Base-by-base conservation (phyloP, 1,140 invertebrate genomes). In the Macrotrachela quadricornifera region DNA sequence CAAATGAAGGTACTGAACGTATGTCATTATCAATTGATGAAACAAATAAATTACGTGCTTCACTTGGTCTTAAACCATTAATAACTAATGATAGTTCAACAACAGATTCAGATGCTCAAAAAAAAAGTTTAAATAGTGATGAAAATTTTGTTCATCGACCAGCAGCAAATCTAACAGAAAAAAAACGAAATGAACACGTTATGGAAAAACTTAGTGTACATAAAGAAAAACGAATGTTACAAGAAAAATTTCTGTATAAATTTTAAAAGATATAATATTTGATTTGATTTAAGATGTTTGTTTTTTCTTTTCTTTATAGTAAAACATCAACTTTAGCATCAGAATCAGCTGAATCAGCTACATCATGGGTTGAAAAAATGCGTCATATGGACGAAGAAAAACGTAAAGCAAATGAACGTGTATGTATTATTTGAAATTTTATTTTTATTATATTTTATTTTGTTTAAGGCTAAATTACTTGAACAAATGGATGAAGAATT, bases 401-500 rank as follows among this genome's bases (percentile, higher is more conserved):
- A 57, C 77, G 79, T 57, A 79, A 84, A 62, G 21, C 21, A 30
- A 8, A 2, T 4, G 21, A 2, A 30, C 21, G 21, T 30, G 21
- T 30, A 30, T 30, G 21, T 30, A 30, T 30, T 30, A 30, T 30
- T 30, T 30, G 21, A 30, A 30, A 2, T 30, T 4, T 4, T 30
- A 30, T 30, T 30, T 30, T 8, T 4, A 30, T 30, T 4, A 4
- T 30, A 4, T 8, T 30, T 30, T 30, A 8, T 30, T 30, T 30
- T 30, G 2, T 8, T 30, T 2, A 30, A 30, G 21, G 86, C 85
- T 41, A 87, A 87, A 70, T 76, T 84, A 71, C 67, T 94, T 57
- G 85, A 92, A 67, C 86, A 94, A 68, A 76, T 95, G 70, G 91
- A 96, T 73, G 21, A 30, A 30, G 21, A 30, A 4, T 30, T 30